These are phyloP conservation scores for Galemys pyrenaicus DNA, from an alignment of 2,113 vertebrate genomes.

Conservation along the genomic window DNA sequence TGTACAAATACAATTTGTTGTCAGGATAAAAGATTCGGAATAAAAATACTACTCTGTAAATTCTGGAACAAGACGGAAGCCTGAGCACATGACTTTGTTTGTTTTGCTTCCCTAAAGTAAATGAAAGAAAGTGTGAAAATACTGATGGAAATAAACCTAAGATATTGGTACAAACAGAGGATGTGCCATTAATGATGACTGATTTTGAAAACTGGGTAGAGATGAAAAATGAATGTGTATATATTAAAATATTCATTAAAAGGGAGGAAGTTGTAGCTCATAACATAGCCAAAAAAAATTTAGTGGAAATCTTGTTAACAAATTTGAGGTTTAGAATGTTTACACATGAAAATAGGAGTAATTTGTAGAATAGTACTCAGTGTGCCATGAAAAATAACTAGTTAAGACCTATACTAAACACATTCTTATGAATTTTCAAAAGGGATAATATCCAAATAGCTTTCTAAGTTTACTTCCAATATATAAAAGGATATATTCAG, in stretches of 20 bases:
- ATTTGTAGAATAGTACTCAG: not conserved
- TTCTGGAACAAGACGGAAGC: not conserved
- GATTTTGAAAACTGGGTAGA: not conserved
- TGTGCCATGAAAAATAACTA: not conserved
- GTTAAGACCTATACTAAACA: not conserved
- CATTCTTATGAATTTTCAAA: not conserved
- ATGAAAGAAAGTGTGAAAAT: not conserved
- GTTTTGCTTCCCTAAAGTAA: not conserved
- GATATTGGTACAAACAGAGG: not conserved
- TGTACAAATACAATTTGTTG: not conserved
- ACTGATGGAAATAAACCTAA: not conserved
- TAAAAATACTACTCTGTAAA: not conserved
- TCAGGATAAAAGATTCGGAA: not conserved
- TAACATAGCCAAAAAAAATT: not conserved
- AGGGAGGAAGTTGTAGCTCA: not conserved
- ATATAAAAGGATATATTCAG: not conserved
- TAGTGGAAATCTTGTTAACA: not conserved
- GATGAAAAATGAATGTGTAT: not conserved
- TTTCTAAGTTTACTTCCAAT: not conserved
- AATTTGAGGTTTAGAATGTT: not conserved
- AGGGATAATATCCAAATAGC: not conserved
- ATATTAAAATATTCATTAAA: not conserved
- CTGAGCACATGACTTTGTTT: not conserved
- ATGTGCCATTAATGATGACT: not conserved
- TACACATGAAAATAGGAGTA: not conserved